phyloP scores from a whole-genome alignment of 2,113 vertebrate genomes.

The Saguinus midas region DNA sequence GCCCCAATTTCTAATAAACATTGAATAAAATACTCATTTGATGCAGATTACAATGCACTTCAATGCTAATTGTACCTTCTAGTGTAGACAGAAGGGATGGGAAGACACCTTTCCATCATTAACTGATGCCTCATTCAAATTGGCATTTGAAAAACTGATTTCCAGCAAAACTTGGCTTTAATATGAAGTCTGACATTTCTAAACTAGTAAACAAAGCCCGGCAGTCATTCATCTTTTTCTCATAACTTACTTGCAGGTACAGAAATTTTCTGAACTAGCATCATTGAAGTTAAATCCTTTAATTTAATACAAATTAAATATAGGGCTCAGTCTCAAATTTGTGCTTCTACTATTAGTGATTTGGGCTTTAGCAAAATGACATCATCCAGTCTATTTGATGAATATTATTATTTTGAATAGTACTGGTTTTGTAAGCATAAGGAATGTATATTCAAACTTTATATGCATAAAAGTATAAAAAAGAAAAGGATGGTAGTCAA shows the following conservation, averaged over 20 bases:
- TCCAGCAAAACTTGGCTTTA: background rate
- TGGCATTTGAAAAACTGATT: background rate
- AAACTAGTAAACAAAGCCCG: background rate
- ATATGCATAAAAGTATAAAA: background rate
- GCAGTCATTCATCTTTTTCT: background rate
- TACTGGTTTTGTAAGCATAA: background rate
- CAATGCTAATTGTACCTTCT: background rate
- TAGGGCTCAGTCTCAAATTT: background rate
- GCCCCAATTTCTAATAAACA: background rate
- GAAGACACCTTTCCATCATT: background rate
- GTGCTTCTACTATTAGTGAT: background rate
- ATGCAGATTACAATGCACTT: background rate
- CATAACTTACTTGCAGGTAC: background rate
- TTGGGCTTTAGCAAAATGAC: background rate
- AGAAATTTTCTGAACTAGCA: background rate
- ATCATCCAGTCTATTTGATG: background rate
- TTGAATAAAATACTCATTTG: background rate
- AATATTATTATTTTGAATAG: background rate
- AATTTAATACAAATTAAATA: background rate
- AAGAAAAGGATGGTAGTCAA: background rate
- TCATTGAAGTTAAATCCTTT: background rate
- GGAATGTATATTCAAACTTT: background rate
- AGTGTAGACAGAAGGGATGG: background rate
- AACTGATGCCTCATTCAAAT: background rate
- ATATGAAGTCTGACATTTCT: background rate